These are phyloP conservation scores for Marmota flaviventris DNA, from an alignment of 2,113 vertebrate species.

Conservation along the genomic window DNA sequence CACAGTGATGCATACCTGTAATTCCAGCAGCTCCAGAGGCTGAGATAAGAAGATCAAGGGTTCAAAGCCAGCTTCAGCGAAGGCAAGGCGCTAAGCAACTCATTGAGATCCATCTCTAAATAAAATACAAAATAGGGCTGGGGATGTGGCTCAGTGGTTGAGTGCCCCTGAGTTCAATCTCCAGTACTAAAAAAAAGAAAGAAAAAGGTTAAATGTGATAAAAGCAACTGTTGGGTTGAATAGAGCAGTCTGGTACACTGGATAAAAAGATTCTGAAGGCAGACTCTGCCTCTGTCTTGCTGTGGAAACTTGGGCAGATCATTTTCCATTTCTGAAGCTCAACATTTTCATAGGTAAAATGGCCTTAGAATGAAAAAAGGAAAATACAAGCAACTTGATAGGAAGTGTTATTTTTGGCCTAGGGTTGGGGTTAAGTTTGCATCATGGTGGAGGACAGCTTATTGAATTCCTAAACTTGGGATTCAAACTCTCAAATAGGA, in stretches of 20 bases:
- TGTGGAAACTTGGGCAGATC: not conserved
- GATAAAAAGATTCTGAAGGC: not conserved
- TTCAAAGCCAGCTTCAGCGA: too few species aligned
- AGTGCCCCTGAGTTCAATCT: too few species aligned
- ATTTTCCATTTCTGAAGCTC: not conserved
- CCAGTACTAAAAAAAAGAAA: too few species aligned
- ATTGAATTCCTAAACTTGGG: not conserved
- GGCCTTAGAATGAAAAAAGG: not conserved
- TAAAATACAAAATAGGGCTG: too few species aligned
- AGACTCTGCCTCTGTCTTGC: not conserved
- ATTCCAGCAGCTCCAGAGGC: too few species aligned
- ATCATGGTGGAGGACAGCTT: not conserved
- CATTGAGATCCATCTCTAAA: too few species aligned
- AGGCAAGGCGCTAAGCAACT: too few species aligned
- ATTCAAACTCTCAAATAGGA: not conserved
- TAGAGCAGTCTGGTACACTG: not conserved
- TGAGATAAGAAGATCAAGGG: too few species aligned
- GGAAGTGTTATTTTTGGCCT: conserved; percentile 6
- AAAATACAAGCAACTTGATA: not conserved
- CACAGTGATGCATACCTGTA: too few species aligned
- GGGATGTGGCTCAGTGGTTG: too few species aligned
- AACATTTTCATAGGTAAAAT: conserved; percentile 29
- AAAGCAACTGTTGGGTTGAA: conserved; percentile 4
- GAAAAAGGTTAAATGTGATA: not conserved
- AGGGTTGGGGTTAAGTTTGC: not conserved